Base-by-base conservation (phyloP, 2,888 invertebrate species). In the Xiphydria camelus region DNA sequence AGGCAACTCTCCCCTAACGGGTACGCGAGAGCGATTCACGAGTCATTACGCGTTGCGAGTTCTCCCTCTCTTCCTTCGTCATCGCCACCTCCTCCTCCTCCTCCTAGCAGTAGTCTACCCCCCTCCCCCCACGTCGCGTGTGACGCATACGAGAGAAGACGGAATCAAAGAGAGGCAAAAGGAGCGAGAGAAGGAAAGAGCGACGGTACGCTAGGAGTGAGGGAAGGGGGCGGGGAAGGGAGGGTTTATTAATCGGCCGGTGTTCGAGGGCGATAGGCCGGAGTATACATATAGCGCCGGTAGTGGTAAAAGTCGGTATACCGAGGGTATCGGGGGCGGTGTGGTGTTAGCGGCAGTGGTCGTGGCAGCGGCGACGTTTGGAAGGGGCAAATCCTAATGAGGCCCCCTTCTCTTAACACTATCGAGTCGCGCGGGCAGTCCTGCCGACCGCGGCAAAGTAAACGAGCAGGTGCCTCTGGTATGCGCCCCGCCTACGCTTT, bases 401-500 rank as follows among this genome's bases (percentile, higher is more conserved):
- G 66, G 31, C 58, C 57, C 53, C 54, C 59, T 57, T 46, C 59
- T 52, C 31, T 35, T 10, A 14, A 5, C 45, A 42, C 48, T 44
- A 48, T 39, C 57, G 51, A 49, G 51, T n/a, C n/a, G 40, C 39
- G 38, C 38, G 12, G 12, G 31, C 31, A 29, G 6, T 36, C 20
- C 29, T 9, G n/a, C 20, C 12, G 26, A 26, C 12, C 26, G 14
- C 12, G 14, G 12, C 55, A 59, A 63, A 59, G 63, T 61, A 66
- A 66, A 64, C 62, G 64, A 68, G 68, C 68, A 70, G 70, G 70
- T 70, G 70, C 68, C 64, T 66, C 59, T 64, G 68, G 66, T 68
- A 69, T 68, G 68, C 55, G 64, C 64, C 61, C 67, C 70, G 68
- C 70, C 70, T 65, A 70, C 70, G 67, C 68, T 65, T 62, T 62